Conservation (phyloP, 1,140 invertebrate genomes). For the Planococcus citri region DNA sequence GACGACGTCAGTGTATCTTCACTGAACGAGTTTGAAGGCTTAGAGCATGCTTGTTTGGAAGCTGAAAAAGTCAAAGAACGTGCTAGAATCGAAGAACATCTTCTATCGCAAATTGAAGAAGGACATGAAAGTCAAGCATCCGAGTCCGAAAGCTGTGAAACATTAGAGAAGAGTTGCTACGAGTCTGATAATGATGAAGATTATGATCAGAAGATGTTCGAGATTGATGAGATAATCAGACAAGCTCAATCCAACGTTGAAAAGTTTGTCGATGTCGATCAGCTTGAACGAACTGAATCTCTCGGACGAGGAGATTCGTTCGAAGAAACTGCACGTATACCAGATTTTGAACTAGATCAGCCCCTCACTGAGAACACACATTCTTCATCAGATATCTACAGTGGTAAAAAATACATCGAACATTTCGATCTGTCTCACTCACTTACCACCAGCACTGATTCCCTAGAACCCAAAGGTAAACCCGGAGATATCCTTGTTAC, state of each 20-base stretch:
- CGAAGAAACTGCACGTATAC: constrained; percentile 38
- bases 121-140: constrained; percentile 49
- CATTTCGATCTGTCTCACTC: constrained; percentile 29
- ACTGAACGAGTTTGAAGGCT: constrained; percentile 83
- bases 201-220: constrained; percentile 55
- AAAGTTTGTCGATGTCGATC: constrained; percentile 42
- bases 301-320: constrained; percentile 38
- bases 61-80: constrained; percentile 66
- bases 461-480: constrained; percentile 31
- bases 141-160: constrained; percentile 53
- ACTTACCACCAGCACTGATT: constrained; percentile 36
- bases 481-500: constrained; percentile 31
- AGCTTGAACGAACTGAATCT: constrained; percentile 36
- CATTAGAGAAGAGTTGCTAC: constrained; percentile 41
- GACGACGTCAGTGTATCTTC: constrained; percentile 86
- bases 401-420: constrained; percentile 28
- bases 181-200: constrained; percentile 43
- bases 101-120: constrained; percentile 59
- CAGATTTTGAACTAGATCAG: constrained; percentile 37
- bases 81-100: constrained; percentile 64
- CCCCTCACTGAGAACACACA: constrained; percentile 26
- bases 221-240: constrained; percentile 59
- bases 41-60: constrained; percentile 77
- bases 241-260: constrained; percentile 57
- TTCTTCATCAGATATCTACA: constrained; percentile 25